These are phyloP conservation scores for Monochamus saltuarius DNA, from an alignment of 1,140 invertebrate species.

Conservation along the genomic window DNA sequence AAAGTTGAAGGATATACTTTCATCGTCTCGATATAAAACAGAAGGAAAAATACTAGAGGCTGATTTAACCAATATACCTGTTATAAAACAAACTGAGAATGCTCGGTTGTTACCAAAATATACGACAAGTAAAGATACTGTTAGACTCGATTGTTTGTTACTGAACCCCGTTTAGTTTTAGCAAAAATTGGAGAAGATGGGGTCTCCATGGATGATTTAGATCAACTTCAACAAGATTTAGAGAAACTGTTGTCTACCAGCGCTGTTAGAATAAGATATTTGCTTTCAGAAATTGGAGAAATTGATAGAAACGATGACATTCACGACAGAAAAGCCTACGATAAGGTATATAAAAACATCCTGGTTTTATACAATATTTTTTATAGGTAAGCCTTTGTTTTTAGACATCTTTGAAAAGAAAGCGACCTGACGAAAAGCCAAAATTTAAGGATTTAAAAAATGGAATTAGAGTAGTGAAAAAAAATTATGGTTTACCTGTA, in stretches of 20 bases:
- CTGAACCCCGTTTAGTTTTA: slow-evolving; percentile 53
- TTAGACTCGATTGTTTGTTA: slow-evolving; percentile 4
- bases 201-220: slow-evolving; percentile 72
- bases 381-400: slow-evolving; percentile 1
- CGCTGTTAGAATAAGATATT: slow-evolving; percentile 71
- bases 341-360: slow-evolving; percentile 33
- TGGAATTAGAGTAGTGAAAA: slow-evolving; percentile 49
- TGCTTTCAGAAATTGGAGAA: slow-evolving; percentile 74
- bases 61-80: slow-evolving; percentile 35
- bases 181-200: slow-evolving; percentile 62
- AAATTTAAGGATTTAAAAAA: slow-evolving; percentile 55
- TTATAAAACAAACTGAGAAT: slow-evolving; percentile 53
- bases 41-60: slow-evolving; percentile 11
- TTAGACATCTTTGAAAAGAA: slow-evolving; percentile 43
- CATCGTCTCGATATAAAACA: slow-evolving; percentile 13
- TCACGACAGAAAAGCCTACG: slow-evolving; percentile 61
- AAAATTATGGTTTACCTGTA: slow-evolving; percentile 41
- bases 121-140: slow-evolving; percentile 42
- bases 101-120: slow-evolving; percentile 58
- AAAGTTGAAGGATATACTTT: slow-evolving; percentile 31
- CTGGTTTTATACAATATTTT: background rate
- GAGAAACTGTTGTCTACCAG: slow-evolving; percentile 82
- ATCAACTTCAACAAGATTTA: slow-evolving; percentile 82
- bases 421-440: slow-evolving; percentile 55
- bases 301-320: slow-evolving; percentile 70